Evolutionary conservation across 1,140 invertebrate species (phyloP), one percentile per base, ranked within the genome.

Genomic region (Hypothenemus hampei): DNA sequence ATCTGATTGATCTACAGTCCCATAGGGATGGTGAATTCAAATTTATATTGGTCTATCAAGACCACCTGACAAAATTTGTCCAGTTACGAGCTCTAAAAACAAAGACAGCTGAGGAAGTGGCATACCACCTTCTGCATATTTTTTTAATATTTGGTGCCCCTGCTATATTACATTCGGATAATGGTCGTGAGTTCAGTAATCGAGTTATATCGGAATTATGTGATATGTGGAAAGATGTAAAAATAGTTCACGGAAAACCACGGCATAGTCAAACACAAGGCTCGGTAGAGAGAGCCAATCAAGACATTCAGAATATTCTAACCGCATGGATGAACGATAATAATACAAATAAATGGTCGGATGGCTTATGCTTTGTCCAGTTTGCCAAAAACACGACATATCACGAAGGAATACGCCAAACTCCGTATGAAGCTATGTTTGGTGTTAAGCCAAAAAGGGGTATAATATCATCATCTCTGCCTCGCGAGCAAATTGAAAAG

Each of bases 261-360:
- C n/a, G n/a, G n/a, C n/a, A 69, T 35, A 66, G 59, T 46, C 64
- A 66, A 53, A 44, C 52, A 18, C 63, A 66, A 62, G 58, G 51
- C 20, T 58, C 40, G 57, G 65, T 67, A 7, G 61, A 71, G 58
- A 55, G 65, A n/a, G 62, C 62, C 7, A 71, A 72, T 57, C 68
- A 67, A 53, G 67, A 72, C 39, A 62, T 71, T 35, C 55, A 73
- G 49, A 68, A 73, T 43, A 72, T 72, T 61, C 24, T 70, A 22
- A 37, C 19, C 45, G 33, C 66, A 15, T 73, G 69, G 67, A 53
- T 72, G 63, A 6, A 60, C 39, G 49, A 59, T 18, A 64, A 71
- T 29, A 31, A 68, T 8, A 53, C 48, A 4, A 61, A 44, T 20
- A 66, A 69, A 39, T 72, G 70, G 67, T 61, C 58, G n/a, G 58